These are phyloP conservation scores for Brachionus rubens DNA, from an alignment of 1,140 invertebrate species.

Conservation along the genomic window DNA sequence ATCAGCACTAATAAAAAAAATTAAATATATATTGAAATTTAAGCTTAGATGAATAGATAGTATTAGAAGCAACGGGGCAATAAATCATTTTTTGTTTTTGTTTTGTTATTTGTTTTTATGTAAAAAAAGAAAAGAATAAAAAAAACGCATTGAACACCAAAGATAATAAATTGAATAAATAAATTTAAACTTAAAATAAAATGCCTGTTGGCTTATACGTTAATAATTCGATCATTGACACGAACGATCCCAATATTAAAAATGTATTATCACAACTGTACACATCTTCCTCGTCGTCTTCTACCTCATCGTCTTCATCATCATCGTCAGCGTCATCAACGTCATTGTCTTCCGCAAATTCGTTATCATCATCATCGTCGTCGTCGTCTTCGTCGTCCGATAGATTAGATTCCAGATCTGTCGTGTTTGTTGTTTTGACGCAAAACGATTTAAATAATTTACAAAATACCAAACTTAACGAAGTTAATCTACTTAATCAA, in stretches of 20 bases:
- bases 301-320: neutral
- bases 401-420: conserved; percentile 6
- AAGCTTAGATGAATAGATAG: conserved; percentile 39
- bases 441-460: conserved; percentile 8
- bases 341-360: neutral
- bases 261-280: conserved; percentile 5
- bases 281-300: neutral
- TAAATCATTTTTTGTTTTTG: conserved; percentile 33
- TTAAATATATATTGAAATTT: conserved; percentile 17
- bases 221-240: neutral
- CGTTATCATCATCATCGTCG: no score
- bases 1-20: conserved; percentile 30
- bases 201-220: conserved; percentile 26
- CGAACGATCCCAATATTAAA: neutral
- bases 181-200: neutral
- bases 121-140: neutral
- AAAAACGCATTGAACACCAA: neutral
- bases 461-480: neutral
- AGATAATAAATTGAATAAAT: no score
- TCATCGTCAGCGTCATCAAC: neutral
- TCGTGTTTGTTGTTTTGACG: conserved; percentile 6
- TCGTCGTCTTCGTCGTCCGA: neutral
- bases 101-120: conserved; percentile 40
- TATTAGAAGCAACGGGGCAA: conserved; percentile 21
- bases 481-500: no score